Evolutionary conservation across 2,797 vertebrate genomes (phyloP), one percentile per base, ranked within the genome.

Genomic region (Decapterus maruadsi): DNA sequence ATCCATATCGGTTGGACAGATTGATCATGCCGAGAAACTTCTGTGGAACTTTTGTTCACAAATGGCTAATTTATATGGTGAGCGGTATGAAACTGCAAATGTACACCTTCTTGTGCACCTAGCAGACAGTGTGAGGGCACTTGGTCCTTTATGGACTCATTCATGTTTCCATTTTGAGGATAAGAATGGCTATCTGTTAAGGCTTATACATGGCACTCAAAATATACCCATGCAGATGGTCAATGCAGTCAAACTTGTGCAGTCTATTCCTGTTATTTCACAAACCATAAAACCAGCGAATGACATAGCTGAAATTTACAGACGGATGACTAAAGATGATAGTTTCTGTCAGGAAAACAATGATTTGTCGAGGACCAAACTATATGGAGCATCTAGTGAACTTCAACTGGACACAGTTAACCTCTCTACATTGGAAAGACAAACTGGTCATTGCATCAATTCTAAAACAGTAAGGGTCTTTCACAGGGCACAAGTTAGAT

Each of bases 101-200:
- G 22, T 75, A 34, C 72, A 75, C 46, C 55, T 76, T 2, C 57
- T 61, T 68, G 64, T 76, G 2, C 43, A 43, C 55, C 58, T 70
- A 70, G 75, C 67, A 50, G 67, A 77, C 53, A 70, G 75, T 57
- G 67, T 70, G 12, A 70, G 75, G 60, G 1, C 62, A 62, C 61
- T 72, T 71, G 68, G 61, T 42, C 68, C 61, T 50, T 16, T 72
- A 11, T 78, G 29, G 75, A 61, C 55, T 22, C 38, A 72, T 40
- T 71, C 55, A 14, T 71, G 75, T 9, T 71, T 72, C 60, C 55
- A 77, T 4, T 77, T 84, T 80, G 72, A 84, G 43, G 75, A 82
- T 69, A 82, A 82, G 70, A 83, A 86, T 64, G 68, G 68, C 9
- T 29, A 81, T n/a, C 74, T 81, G 51, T 61, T 77, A 22, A 2